Base-by-base conservation (phyloP, 2,797 vertebrate species). In the Neosalanx taihuensis region DNA sequence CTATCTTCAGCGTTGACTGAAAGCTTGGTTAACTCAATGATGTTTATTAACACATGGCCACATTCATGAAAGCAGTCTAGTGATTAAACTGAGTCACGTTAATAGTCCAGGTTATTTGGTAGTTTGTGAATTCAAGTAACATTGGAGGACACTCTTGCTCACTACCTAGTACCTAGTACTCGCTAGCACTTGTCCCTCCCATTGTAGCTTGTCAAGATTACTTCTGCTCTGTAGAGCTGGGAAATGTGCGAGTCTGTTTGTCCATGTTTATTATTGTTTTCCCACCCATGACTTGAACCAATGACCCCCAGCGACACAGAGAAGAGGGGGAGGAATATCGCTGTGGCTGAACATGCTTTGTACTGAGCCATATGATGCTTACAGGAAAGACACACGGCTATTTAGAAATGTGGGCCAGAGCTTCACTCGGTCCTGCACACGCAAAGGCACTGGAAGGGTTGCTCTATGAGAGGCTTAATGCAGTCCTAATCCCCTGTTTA, bases 401-500 rank as follows among this genome's bases (percentile, higher is more conserved):
- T 81, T 81, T 75, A 70, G 75, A 72, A 75, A 74, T 37, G 57
- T 51, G 67, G 82, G 82, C 73, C 87, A 84, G 23, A 77, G 83
- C 82, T 86, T 86, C 80, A 81, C 83, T 85, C 69, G 69, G 58
- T 73, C 79, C 71, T 75, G 71, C 80, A 76, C 81, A 80, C 80
- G 76, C 76, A 82, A 81, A 79, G 83, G 79, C 83, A 46, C 13
- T 13, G 78, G 78, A 76, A 3, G 41, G 10, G 13, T 85, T 83
- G 85, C 23, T 85, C 84, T 81, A 81, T n/a, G 51, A 5, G 15
- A n/a, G 51, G 3, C 10, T 51, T 69, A 88, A 89, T 89, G 84
- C 86, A 81, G 23, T 66, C 61, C 76, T 84, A 83, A 86, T 85
- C 85, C 83, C 86, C 80, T 87, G 88, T 89, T 86, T 82, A 78